Percentiles rank a stretch among this genome's conserved stretches.
phyloP scores from a whole-genome alignment of 2,797 vertebrate genomes.

The Eulemur albifrons region DNA sequence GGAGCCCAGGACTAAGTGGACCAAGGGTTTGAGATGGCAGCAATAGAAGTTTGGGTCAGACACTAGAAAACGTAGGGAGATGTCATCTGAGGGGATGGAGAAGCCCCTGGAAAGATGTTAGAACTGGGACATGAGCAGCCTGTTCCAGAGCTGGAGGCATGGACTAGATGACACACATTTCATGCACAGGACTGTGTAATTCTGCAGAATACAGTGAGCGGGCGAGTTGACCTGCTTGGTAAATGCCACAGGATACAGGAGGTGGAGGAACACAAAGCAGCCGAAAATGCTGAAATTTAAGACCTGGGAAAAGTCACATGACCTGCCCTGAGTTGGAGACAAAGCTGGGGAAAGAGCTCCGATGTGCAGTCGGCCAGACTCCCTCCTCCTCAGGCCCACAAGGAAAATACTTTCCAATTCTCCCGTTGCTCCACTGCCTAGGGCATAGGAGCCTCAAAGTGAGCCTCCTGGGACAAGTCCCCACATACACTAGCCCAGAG shows the following conservation, averaged over 20 bases:
- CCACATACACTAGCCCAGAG: not conserved
- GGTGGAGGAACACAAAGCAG: not conserved
- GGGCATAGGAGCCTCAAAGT: constrained; percentile 2
- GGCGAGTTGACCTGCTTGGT: not conserved
- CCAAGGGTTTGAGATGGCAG: constrained; percentile 28
- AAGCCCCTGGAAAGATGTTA: not conserved
- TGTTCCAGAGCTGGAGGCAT: not conserved
- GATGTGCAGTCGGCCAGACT: not conserved
- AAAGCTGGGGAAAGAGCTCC: not conserved
- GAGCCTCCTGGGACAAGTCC: constrained; percentile 30
- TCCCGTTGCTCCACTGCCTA: not conserved
- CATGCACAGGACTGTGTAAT: not conserved
- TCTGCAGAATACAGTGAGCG: not conserved
- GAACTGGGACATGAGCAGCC: not conserved
- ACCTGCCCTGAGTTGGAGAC: not conserved
- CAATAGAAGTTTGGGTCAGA: not conserved
- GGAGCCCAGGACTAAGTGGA: constrained; percentile 8
- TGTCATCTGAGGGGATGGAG: not conserved
- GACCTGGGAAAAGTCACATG: not conserved
- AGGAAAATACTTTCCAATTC: constrained; percentile 5
- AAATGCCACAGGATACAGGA: not conserved
- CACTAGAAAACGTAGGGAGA: not conserved
- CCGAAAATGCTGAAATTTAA: constrained; percentile 6
- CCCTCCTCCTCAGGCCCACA: not conserved
- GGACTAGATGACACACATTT: not conserved